Percentiles rank a stretch among this genome's conserved stretches.
Evolutionary conservation across 2,113 vertebrate species (phyloP).

Genomic region (Prunella fulvescens): DNA sequence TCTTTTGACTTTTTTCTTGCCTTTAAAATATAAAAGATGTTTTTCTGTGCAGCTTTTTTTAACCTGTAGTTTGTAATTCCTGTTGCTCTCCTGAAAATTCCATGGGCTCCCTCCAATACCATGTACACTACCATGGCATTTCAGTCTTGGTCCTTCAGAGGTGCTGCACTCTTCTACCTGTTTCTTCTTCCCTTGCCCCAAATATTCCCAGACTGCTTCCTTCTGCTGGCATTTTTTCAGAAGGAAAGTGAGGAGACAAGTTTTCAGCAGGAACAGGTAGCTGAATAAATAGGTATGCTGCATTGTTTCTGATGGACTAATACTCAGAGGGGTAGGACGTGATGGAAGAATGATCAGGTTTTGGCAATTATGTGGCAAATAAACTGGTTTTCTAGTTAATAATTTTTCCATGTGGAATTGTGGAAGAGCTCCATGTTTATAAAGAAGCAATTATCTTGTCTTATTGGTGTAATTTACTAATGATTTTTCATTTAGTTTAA

Average conservation of each 20-base stretch:
- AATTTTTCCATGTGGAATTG: not conserved
- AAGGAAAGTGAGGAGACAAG: not conserved
- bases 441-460: not conserved
- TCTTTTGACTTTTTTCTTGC: not conserved
- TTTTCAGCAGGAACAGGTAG: not conserved
- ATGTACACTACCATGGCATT: not conserved
- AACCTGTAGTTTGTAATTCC: not conserved
- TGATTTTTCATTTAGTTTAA: constrained; percentile 28
- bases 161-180: not conserved
- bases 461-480: not conserved
- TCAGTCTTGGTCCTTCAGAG: not conserved
- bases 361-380: not conserved
- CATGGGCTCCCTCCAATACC: accelerated
- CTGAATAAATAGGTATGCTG: not conserved
- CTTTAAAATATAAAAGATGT: not conserved
- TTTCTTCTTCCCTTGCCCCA: not conserved
- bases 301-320: not conserved
- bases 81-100: not conserved
- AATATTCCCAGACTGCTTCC: not conserved
- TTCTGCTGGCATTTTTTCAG: not conserved
- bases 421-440: not conserved
- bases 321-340: not conserved
- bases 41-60: not conserved
- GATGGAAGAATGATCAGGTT: not conserved
- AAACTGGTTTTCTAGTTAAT: not conserved